Conservation (phyloP, 2,113 vertebrate genomes). For the Pseudorectes ferrugineus region DNA sequence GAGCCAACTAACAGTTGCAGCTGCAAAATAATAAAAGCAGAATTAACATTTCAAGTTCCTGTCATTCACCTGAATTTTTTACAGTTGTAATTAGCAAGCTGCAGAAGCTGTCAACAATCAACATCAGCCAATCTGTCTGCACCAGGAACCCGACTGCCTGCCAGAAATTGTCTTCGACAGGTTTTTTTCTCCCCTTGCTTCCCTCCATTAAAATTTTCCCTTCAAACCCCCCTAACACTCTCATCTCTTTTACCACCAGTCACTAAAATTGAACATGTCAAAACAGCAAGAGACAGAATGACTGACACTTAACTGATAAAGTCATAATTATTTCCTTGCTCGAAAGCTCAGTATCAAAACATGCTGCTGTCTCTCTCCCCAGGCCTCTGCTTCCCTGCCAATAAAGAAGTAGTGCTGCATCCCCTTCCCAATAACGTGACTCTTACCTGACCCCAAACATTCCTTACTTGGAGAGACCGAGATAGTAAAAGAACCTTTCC, state of each 20-base stretch:
- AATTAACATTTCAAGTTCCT: conserved; percentile 85
- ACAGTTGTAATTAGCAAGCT: conserved; percentile 80
- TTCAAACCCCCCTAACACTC: neutral
- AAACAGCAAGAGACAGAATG: neutral
- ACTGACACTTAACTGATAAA: conserved; percentile 14
- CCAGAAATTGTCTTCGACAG: conserved; percentile 39
- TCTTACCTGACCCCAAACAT: neutral
- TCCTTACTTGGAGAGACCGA: neutral
- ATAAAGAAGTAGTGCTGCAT: neutral
- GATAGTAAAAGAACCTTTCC: neutral
- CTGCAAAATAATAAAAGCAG: conserved; percentile 82
- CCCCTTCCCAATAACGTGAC: rapidly evolving
- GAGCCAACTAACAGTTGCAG: conserved; percentile 85
- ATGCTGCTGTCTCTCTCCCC: neutral
- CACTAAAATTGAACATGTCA: neutral
- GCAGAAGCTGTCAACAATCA: conserved; percentile 72
- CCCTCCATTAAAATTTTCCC: conserved; percentile 3
- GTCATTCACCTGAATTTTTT: conserved; percentile 83
- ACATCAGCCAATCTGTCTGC: conserved; percentile 60
- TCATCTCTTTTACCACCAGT: neutral
- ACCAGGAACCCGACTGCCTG: neutral
- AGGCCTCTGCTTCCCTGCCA: neutral
- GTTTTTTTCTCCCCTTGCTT: neutral
- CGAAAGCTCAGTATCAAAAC: neutral
- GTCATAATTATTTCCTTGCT: neutral